A percentile compares a stretch with the other conserved stretches of the same genome.
These are phyloP conservation scores for Lordiphosa stackelbergi DNA, from an alignment of 1,140 invertebrate species.

Conservation along the genomic window DNA sequence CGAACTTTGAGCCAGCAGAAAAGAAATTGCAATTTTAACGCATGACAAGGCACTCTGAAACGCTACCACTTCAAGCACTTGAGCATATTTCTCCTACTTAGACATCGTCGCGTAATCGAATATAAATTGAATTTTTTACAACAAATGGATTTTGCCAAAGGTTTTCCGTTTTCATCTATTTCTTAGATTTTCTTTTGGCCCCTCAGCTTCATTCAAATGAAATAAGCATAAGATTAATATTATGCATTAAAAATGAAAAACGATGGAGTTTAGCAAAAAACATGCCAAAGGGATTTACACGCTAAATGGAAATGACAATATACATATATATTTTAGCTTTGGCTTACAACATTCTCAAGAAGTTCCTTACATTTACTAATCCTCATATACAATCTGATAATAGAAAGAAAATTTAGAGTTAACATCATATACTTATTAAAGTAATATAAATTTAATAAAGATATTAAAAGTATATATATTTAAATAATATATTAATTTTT, in stretches of 20 bases:
- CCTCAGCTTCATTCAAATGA: conserved; percentile 49
- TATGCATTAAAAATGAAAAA: conserved; percentile 54
- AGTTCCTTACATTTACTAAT: too few relatives aligned
- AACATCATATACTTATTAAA: too few relatives aligned
- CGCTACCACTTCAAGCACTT: conserved; percentile 29
- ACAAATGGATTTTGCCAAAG: conserved; percentile 67
- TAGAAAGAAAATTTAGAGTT: too few relatives aligned
- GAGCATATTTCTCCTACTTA: conserved; percentile 55
- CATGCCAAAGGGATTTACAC: too few relatives aligned
- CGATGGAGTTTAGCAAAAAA: too few relatives aligned
- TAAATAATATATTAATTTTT: too few relatives aligned
- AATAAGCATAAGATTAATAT: conserved; percentile 66
- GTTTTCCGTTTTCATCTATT: conserved; percentile 20
- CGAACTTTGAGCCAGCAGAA: conserved; percentile 12
- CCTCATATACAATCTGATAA: too few relatives aligned
- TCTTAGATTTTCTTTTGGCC: conserved; percentile 10
- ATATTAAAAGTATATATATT: too few relatives aligned
- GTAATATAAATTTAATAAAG: too few relatives aligned
- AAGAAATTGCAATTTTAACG: conserved; percentile 71
- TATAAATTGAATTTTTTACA: conserved; percentile 72
- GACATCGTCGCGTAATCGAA: conserved; percentile 70
- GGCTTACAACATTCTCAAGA: too few relatives aligned
- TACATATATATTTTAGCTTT: too few relatives aligned
- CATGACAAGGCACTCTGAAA: conserved; percentile 64
- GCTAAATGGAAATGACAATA: too few relatives aligned